Evolutionary conservation across 2,797 vertebrate species (phyloP), one percentile per base, ranked within the genome.

Genomic region (Fistularia commersonii): DNA sequence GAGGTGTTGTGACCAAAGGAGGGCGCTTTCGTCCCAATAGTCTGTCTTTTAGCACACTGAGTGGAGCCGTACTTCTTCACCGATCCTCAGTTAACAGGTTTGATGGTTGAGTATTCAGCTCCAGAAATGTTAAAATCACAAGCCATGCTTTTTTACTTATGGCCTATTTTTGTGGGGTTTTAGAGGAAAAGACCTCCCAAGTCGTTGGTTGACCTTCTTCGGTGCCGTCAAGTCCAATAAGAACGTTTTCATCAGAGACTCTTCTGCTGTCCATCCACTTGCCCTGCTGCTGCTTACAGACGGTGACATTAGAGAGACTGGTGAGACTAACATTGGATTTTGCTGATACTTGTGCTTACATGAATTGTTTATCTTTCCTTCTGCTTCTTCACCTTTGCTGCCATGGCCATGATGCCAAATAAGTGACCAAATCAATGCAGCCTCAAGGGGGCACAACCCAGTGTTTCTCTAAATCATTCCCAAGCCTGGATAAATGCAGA

Each of bases 121-220:
- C 32, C 8, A 12, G 9, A 3, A 32, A 39, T 8, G 6, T 1
- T 23, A 1, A 6, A 11, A 13, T 3, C 8, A 15, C 9, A 0
- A 45, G 1, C 11, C n/a, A 8, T 52, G 8, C 31, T 37, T 55
- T 44, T 7, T 14, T 8, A 33, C 15, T 11, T 2, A 36, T 7
- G 5, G 48, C 11, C 42, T 35, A 2, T 0, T 39, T 40, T 52
- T 54, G 7, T 7, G 8, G 8, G 8, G 57, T 63, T 45, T 10
- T 7, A 92, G 92, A 59, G 84, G 72, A 15, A 74, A 82, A 41
- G 65, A 88, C 15, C 85, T 97, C 2, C 91, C 91, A 34, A 94
- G 93, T 80, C 95, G 93, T 34, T 98, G 96, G 96, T 83, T 98
- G 49, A 98, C 96, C 0, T 99, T 95, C 69, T 98, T 95, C 86